A percentile compares a stretch with the other conserved stretches of the same genome.
Evolutionary conservation across 2,113 vertebrate genomes (phyloP).

Genomic region (Oophaga pumilio): DNA sequence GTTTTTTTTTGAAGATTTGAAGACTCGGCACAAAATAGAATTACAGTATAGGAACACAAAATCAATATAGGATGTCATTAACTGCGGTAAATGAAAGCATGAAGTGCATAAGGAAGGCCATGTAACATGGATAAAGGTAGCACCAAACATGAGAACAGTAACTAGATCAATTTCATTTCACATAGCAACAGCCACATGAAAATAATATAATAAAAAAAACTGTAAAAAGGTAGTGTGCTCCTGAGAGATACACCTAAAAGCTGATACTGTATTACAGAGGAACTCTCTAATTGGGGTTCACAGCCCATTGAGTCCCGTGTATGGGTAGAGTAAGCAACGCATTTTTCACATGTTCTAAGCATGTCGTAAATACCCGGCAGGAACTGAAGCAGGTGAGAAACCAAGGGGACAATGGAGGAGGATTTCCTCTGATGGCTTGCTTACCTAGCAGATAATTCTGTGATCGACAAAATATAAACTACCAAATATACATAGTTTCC

Average conservation of each 20-base stretch:
- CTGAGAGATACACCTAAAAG: neutral
- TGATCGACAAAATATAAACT: neutral
- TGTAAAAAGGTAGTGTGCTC: neutral
- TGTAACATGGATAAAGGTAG: no score
- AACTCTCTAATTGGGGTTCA: neutral
- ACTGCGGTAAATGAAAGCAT: no score
- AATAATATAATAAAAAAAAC: no score
- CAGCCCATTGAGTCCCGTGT: slow-evolving; percentile 4
- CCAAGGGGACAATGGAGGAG: neutral
- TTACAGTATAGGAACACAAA: no score
- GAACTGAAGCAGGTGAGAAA: slow-evolving; percentile 12
- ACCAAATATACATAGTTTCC: neutral
- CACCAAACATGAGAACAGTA: no score
- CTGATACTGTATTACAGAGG: neutral
- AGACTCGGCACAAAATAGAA: no score
- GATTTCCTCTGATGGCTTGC: neutral
- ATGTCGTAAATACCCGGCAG: slow-evolving; percentile 7
- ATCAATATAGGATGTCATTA: no score
- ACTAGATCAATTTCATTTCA: no score
- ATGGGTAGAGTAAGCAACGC: neutral
- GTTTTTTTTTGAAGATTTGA: no score
- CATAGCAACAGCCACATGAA: no score
- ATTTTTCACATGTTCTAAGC: slow-evolving; percentile 3
- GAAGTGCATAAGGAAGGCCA: no score
- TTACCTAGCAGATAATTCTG: neutral